phyloP scores from a whole-genome alignment of 1,140 invertebrate genomes.

The Drosophila neocordata region DNA sequence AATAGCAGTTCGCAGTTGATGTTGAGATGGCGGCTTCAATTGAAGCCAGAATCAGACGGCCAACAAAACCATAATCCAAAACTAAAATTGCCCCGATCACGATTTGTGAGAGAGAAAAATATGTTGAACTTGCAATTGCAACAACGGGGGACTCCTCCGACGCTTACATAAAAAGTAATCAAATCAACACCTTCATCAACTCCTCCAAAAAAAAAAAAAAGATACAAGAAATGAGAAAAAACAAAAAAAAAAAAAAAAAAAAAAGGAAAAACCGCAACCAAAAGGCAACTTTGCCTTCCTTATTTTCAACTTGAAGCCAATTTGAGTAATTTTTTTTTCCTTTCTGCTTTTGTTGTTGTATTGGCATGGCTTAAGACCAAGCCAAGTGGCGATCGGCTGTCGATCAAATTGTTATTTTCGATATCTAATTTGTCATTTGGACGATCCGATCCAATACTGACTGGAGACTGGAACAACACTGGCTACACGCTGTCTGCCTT shows the following conservation, averaged over 20 bases:
- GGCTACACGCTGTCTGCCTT: conserved; percentile 73
- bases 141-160: conserved; percentile 29
- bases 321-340: conserved; percentile 63
- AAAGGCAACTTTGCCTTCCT: conserved; percentile 52
- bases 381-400: conserved; percentile 73
- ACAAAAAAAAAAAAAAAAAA: background rate
- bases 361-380: conserved; percentile 9
- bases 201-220: conserved; percentile 58
- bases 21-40: conserved; percentile 71
- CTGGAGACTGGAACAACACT: conserved; percentile 39
- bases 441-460: conserved; percentile 23
- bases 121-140: conserved; percentile 59
- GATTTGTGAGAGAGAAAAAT: conserved; percentile 57
- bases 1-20: background rate
- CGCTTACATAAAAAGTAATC: conserved; percentile 82
- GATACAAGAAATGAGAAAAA: conserved; percentile 53
- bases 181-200: conserved; percentile 82
- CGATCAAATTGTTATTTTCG: conserved; percentile 80
- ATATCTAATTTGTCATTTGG: conserved; percentile 82
- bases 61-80: conserved; percentile 13
- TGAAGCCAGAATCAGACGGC: conserved; percentile 66
- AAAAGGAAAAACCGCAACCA: background rate
- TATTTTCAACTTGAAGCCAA: conserved; percentile 61
- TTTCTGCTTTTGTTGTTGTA: conserved; percentile 2
- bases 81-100: conserved; percentile 73